These are phyloP conservation scores for Pyrochroa serraticornis DNA, from an alignment of 2,888 invertebrate species.

Conservation along the genomic window DNA sequence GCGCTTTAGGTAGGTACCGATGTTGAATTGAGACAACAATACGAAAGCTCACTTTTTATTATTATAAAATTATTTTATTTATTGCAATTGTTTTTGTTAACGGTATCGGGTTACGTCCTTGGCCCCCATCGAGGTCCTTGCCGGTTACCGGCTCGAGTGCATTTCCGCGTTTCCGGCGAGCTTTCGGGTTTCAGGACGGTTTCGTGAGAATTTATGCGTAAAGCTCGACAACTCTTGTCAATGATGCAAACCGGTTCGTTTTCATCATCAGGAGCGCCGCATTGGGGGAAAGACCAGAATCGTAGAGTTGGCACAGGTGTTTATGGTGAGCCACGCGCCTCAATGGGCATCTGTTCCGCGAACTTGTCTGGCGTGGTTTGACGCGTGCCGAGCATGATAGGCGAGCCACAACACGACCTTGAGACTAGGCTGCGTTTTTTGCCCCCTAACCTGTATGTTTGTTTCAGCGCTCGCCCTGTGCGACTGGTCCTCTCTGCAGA, in stretches of 20 bases:
- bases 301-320: constrained; percentile 35
- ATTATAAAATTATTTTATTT: constrained; percentile 7
- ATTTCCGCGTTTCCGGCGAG: constrained; percentile 18
- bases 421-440: constrained; percentile 47
- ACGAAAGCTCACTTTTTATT: constrained; percentile 3
- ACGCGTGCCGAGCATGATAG: constrained; percentile 43
- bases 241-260: too few relatives aligned
- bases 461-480: constrained; percentile 82
- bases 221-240: too few relatives aligned
- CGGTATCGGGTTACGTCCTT: constrained; percentile 45
- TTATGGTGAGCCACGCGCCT: constrained; percentile 39
- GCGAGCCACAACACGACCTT: constrained; percentile 40
- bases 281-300: constrained; percentile 5
- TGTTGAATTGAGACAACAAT: too few relatives aligned
- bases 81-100: constrained; percentile 38
- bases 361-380: constrained; percentile 39
- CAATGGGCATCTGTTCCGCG: constrained; percentile 44
- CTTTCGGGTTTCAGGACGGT: not conserved
- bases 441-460: constrained; percentile 43
- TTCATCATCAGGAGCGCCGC: too few relatives aligned
- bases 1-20: constrained; percentile 12
- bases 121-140: constrained; percentile 30
- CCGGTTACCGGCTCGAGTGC: constrained; percentile 19
- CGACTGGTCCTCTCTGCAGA: constrained; percentile 86
- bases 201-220: too few relatives aligned